phyloP scores from a whole-genome alignment of 2,113 vertebrate genomes.

The Papio anubis region DNA sequence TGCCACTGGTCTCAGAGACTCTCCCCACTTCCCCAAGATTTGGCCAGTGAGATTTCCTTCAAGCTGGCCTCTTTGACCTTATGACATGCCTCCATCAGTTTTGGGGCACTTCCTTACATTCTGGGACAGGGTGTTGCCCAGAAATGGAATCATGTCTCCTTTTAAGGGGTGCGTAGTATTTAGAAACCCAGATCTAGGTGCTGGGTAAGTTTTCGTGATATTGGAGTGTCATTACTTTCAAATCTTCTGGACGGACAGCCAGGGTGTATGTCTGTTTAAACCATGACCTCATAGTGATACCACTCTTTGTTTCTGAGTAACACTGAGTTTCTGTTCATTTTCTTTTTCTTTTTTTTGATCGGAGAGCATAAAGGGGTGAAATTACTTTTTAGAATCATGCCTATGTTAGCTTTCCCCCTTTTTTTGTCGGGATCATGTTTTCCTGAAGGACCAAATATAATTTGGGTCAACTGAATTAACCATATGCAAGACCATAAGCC shows the following conservation, averaged over 20 bases:
- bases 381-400: background rate
- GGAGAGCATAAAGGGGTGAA: background rate
- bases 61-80: background rate
- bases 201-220: background rate
- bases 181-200: background rate
- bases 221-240: background rate
- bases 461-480: slow-evolving; percentile 1
- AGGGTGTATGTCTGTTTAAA: background rate
- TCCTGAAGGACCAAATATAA: slow-evolving; percentile 22
- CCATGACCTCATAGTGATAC: background rate
- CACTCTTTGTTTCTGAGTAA: background rate
- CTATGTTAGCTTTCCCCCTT: background rate
- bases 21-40: background rate
- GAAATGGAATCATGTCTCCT: background rate
- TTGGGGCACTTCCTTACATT: background rate
- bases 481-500: background rate
- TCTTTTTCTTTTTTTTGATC: background rate
- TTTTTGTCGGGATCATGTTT: background rate
- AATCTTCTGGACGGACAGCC: background rate
- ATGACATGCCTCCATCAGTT: background rate
- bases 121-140: no score
- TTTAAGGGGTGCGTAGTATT: background rate
- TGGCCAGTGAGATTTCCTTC: background rate
- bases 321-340: background rate
- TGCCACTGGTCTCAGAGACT: background rate